phyloP scores from a whole-genome alignment of 2,113 vertebrate genomes.

The Sturnus vulgaris region DNA sequence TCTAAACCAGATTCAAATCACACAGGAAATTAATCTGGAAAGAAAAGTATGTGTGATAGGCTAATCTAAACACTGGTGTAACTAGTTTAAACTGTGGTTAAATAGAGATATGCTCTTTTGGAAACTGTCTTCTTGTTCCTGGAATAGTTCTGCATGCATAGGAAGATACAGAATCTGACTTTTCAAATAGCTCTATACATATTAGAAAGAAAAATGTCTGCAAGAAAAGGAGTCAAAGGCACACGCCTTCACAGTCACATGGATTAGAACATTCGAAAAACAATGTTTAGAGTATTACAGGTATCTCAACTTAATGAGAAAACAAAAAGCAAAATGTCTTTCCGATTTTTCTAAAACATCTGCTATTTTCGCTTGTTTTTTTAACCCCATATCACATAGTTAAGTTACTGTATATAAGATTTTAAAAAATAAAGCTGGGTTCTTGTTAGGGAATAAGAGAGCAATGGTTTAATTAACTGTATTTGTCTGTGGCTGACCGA shows the following conservation, averaged over 20 bases:
- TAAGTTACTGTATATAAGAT: background rate
- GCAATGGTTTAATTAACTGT: background rate
- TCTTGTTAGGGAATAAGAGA: background rate
- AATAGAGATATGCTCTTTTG: background rate
- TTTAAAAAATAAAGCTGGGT: background rate
- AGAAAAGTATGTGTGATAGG: background rate
- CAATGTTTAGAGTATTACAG: background rate
- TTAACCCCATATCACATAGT: background rate
- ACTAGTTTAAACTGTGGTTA: background rate
- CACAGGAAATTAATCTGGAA: background rate
- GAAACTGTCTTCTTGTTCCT: background rate
- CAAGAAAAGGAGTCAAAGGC: background rate
- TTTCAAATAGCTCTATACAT: background rate
- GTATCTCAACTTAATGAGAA: background rate
- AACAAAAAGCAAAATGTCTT: background rate
- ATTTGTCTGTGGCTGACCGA: background rate
- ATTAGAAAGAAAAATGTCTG: background rate
- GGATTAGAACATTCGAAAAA: background rate
- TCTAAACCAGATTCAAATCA: background rate
- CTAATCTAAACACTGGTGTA: background rate
- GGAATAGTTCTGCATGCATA: background rate
- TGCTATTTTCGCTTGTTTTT: background rate
- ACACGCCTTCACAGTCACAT: background rate
- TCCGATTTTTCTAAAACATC: background rate
- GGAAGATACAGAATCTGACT: background rate